Evolutionary conservation across 2,113 vertebrate species (phyloP), one percentile per base, ranked within the genome.

Genomic region (Cyprinodon brontotheroides): DNA sequence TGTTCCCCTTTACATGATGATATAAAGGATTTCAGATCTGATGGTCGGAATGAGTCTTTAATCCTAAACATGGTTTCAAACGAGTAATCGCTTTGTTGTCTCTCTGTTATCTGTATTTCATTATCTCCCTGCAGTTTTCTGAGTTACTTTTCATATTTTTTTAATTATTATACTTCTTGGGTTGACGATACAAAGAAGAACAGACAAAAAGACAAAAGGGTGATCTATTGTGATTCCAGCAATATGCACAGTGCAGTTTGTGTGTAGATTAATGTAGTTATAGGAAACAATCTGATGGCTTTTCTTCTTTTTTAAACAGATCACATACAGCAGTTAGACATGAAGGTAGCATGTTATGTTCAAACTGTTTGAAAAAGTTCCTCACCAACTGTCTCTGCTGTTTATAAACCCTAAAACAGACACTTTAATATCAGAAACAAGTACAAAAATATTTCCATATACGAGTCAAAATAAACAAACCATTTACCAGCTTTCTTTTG

Each of bases 11-110:
- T 6, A 57, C 50, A 57, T 57, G 6, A 57, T 6, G n/a, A 57
- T 17, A 53, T n/a, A 57, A 57, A 57, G 61, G 61, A 61, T 61
- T 29, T 37, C 12, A 37, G 60, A 14, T 12, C 60, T 61, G 60
- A 61, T 61, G 60, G 60, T 61, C 60, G 37, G 60, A 61, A 37
- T 61, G 29, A 61, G 36, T 17, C 60, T 41, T 43, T 15, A 20
- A 65, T 65, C 17, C 9, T 43, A 4, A 4, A n/a, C 63, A 43
- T 65, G 72, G 66, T 47, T 70, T 75, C 70, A 39, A 70, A 14
- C 36, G 29, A 13, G 12, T 36, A 61, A 61, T 37, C 29, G 29
- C 60, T 37, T 66, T 53, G 37, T 77, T 53, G 50, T 20, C 50
- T 17, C 4, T 4, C 50, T 20, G 50, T 53, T 53, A 5, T 53